Evolutionary conservation across 1,140 invertebrate species (phyloP).

Genomic region (Rhopalosiphum padi): DNA sequence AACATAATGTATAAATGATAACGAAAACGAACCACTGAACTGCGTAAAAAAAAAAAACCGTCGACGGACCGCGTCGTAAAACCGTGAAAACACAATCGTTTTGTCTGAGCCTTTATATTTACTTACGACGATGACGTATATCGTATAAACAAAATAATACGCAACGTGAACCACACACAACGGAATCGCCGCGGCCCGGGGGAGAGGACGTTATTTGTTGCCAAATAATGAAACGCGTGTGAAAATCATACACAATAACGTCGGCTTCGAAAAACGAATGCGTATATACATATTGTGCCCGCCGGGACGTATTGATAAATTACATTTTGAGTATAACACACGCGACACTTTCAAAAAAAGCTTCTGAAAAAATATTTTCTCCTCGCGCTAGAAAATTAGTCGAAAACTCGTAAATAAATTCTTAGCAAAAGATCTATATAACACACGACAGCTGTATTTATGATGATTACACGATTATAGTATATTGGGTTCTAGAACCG

Average conservation of each 20-base stretch:
- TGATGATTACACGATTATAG: too few species aligned
- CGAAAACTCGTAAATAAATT: too few species aligned
- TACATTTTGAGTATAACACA: too few species aligned
- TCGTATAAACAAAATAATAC: neutral
- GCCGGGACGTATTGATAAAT: too few species aligned
- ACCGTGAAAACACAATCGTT: constrained; percentile 4
- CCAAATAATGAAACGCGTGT: neutral
- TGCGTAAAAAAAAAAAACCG: neutral
- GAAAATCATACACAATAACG: neutral
- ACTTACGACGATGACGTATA: neutral
- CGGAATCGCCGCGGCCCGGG: neutral
- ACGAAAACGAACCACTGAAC: neutral
- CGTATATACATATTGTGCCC: neutral
- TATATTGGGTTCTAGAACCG: too few species aligned
- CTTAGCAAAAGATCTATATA: too few species aligned
- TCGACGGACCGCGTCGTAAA: neutral
- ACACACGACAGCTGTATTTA: too few species aligned
- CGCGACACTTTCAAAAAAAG: too few species aligned
- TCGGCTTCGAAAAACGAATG: neutral
- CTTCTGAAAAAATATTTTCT: too few species aligned
- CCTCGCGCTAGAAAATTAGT: too few species aligned
- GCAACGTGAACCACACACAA: neutral
- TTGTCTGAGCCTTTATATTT: neutral
- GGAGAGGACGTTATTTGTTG: neutral
- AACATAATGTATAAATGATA: neutral